Evolutionary conservation across 2,797 vertebrate species (phyloP), one percentile per base, ranked within the genome.

Genomic region (Sebastes ruberrimus): DNA sequence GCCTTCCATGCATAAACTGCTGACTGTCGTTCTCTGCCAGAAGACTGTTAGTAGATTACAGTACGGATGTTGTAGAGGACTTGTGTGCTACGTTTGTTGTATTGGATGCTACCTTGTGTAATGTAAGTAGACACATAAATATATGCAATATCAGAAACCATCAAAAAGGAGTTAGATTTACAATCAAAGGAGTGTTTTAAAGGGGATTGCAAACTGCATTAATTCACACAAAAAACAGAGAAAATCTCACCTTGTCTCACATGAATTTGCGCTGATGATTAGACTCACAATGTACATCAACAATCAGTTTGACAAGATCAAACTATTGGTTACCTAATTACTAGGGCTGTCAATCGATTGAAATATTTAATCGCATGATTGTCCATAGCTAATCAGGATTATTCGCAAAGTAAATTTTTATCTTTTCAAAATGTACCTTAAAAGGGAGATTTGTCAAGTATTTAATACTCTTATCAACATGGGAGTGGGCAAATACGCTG

Each of bases 171-270:
- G 62, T 82, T 66, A 46, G 16, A 46, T 57, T 23, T 32, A 28
- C 8, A 76, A 60, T 5, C 23, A 80, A 52, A 67, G 16, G 3
- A 28, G 20, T 23, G 18, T 28, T 67, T 59, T 70, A 18, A 80
- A 63, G 10, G 18, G 49, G 23, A 69, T 6, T 49, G 23, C 28
- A 85, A 86, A 71, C 30, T 52, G 25, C 28, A 69, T 69, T 82
- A 82, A 82, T 62, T 76, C 86, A 91, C 80, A 83, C 76, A 52
- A 88, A 88, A 90, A 80, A 52, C 20, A 46, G 3, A 83, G 14
- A 56, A 84, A 83, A 69, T 66, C 63, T 93, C 91, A 93, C 93
- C 92, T 92, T 84, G 67, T 88, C 68, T 65, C 28, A 63, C 20
- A 27, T 69, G 76, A 65, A 28, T 67, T 71, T 52, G 66, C 23